Conservation (phyloP, 2,888 invertebrate genomes). For the Sarcophaga carnaria region DNA sequence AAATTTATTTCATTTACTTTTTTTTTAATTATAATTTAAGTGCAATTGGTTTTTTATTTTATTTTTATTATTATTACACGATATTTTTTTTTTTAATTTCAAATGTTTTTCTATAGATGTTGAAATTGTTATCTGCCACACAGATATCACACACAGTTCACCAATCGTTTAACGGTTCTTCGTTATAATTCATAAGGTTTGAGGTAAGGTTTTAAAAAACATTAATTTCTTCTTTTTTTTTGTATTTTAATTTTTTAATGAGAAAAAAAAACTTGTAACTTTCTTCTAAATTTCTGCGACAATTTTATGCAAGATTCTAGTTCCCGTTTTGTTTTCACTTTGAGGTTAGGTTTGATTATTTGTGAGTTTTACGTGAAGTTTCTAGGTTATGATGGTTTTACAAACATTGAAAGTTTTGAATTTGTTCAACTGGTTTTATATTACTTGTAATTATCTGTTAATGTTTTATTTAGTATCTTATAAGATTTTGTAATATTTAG, state of each 20-base stretch:
- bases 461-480: not conserved
- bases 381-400: not conserved
- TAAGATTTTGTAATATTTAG: not conserved
- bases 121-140: not conserved
- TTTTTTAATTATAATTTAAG: slow-evolving; percentile 37
- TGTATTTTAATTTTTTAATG: not conserved
- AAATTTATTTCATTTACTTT: not conserved
- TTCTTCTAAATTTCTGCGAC: not conserved
- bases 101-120: not conserved
- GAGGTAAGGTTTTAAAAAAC: not conserved
- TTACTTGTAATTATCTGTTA: too few relatives aligned
- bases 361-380: not conserved
- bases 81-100: slow-evolving; percentile 18
- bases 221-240: not conserved
- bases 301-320: too few relatives aligned
- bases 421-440: too few relatives aligned
- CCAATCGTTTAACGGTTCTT: not conserved
- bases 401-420: not conserved
- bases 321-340: not conserved
- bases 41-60: slow-evolving; percentile 37
- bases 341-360: slow-evolving; percentile 39
- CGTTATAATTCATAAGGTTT: not conserved
- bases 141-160: not conserved
- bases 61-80: slow-evolving; percentile 49
- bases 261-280: too few relatives aligned